These are phyloP conservation scores for Chamaea fasciata DNA, from an alignment of 2,113 vertebrate genomes.

Conservation along the genomic window DNA sequence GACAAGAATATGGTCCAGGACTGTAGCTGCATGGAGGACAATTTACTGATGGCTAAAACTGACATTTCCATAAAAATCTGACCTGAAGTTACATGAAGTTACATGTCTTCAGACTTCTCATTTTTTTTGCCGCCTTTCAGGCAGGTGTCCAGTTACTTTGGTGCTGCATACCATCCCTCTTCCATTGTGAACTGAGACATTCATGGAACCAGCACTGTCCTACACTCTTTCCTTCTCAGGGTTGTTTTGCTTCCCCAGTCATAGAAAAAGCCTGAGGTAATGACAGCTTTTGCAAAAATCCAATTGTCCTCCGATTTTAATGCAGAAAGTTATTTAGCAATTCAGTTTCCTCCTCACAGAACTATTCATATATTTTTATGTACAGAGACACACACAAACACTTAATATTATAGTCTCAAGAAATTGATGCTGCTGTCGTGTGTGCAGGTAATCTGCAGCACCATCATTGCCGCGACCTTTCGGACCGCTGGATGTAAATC, in stretches of 20 bases:
- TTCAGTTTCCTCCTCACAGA: neutral
- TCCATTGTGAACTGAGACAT: neutral
- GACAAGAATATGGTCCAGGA: neutral
- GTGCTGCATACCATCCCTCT: neutral
- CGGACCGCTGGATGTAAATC: neutral
- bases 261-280: neutral
- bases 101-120: neutral
- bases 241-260: neutral
- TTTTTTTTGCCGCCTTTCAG: neutral
- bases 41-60: neutral
- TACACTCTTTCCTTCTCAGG: neutral
- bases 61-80: neutral
- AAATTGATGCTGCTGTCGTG: constrained; percentile 6
- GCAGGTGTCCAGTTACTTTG: neutral
- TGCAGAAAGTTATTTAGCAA: neutral
- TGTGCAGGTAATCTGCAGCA: constrained; percentile 4
- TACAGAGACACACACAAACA: neutral
- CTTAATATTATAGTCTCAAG: neutral
- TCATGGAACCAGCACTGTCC: neutral
- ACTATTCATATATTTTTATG: neutral
- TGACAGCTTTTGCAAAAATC: neutral
- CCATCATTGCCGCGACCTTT: constrained; percentile 16
- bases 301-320: neutral
- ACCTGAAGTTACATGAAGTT: neutral
- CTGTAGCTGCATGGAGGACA: neutral